Base-by-base conservation (phyloP, 2,888 invertebrate genomes). In the Ichneumon xanthorius region DNA sequence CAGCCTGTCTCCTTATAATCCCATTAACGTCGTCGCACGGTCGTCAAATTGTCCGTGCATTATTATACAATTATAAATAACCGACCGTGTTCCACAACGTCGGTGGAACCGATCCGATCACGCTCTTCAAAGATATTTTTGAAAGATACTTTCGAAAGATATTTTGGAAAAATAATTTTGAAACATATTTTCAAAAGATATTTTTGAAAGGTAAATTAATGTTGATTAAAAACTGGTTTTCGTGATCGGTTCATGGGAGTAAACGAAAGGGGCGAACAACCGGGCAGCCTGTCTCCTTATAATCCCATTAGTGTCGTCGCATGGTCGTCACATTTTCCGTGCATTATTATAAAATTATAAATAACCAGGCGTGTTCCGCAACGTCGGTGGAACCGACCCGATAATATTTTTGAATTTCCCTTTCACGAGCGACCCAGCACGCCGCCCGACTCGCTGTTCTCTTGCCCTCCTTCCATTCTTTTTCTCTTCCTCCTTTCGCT, bases 321-420 rank as follows among this genome's bases (percentile, higher is more conserved):
- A 9, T 26, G 37, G 26, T 61, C 45, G 48, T 75, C 33, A 45
- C 48, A n/a, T 75, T 75, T 48, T n/a, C 14, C 58, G 48, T 30
- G 75, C 30, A 14, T 22, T 58, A 16, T 45, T 14, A 22, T 14
- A 63, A 30, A 61, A 75, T 63, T 75, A 75, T 75, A 63, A 61
- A 75, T 75, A 75, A 45, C 63, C 30, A 14, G 61, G 16, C 16
- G 63, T 37, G 45, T 45, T 45, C 37, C 26, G 68, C 4, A n/a
- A 40, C 68, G 78, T 68, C 30, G 78, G 78, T 58, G 78, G 58
- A 68, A 26, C 26, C 68, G 22, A 67, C n/a, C 19, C 14, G 50
- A 33, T 53, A 63, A 58, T 71, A 58, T 58, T 58, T 70, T 61
- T 22, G 45, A 77, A 71, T 72, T 81, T 81, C 26, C 40, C 55